Conservation (phyloP, 1,140 invertebrate species). For the Pseudomyrmex concolor region DNA sequence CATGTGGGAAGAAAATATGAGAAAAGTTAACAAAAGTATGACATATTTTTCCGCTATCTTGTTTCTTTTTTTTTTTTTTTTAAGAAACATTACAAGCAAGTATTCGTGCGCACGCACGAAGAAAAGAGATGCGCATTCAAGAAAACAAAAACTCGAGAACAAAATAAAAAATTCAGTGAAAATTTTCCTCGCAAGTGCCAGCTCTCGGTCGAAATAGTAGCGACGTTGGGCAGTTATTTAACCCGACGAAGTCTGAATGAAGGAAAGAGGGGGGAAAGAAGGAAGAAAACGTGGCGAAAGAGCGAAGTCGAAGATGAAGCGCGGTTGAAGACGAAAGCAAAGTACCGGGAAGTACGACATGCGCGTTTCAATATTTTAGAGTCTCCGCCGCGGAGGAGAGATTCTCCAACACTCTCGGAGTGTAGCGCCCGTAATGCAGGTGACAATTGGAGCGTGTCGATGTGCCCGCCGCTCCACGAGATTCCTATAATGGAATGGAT, state of each 20-base stretch:
- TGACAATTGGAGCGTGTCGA: conserved; percentile 77
- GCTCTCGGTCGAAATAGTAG: conserved; percentile 43
- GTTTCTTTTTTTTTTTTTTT: conserved; percentile 2
- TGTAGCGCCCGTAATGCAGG: conserved; percentile 64
- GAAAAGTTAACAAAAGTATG: neutral
- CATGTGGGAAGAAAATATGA: neutral
- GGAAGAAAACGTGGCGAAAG: conserved; percentile 44
- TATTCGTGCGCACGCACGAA: neutral
- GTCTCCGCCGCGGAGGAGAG: conserved; percentile 43
- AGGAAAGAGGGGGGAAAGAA: conserved; percentile 1
- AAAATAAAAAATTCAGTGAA: conserved; percentile 18
- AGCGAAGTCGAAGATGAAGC: conserved; percentile 51
- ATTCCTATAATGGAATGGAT: conserved; percentile 75
- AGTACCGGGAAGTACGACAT: conserved; percentile 60
- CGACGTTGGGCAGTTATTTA: conserved; percentile 64
- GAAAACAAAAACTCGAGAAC: neutral
- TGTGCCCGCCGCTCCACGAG: conserved; percentile 54
- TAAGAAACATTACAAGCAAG: neutral
- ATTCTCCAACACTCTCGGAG: conserved; percentile 45
- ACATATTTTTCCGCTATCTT: too few relatives aligned
- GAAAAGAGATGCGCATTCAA: conserved; percentile 31
- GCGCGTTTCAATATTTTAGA: conserved; percentile 77
- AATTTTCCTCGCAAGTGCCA: conserved; percentile 21
- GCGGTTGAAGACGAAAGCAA: conserved; percentile 34
- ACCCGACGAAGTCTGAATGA: conserved; percentile 29